Base-by-base conservation (phyloP, 2,888 invertebrate species). In the Eupithecia subumbrata region DNA sequence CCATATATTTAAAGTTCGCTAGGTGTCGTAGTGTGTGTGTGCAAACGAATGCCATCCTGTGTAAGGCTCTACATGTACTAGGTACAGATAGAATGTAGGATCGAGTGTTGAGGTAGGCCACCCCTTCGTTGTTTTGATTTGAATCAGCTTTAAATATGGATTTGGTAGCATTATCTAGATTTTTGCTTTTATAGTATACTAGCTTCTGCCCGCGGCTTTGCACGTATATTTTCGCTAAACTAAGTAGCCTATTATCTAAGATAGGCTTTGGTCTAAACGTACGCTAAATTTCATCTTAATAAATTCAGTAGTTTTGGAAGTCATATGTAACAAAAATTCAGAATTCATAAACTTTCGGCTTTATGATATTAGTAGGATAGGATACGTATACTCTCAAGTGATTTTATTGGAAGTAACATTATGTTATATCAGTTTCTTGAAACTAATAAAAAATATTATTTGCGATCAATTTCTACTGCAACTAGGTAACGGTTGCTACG, bases 1-100 rank as follows among this genome's bases (percentile, higher is more conserved):
- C 72, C 34, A 88, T 84, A 86, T 87, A 91, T 91, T 88, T 89
- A 89, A 88, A 88, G 84, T 87, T 86, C 83, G 81, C 86, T 86
- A 84, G 81, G 76, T 71, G 75, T 72, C 77, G 71, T 73, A 81
- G 86, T 85, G 87, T 87, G 88, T 74, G 86, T 85, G 78, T 83
- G 83, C 83, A 79, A 69, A 69, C 60, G 25, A 43, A 68, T 68
- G 25, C 43, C 68, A 67, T 43, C 68, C 43, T 68, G 43, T 68
- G 30, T 30, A 56, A 16, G 64, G 9, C 18, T 34, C 8, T 34
- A 34, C 64, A 43, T 40, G 68, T 43, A 25, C 68, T 22, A 68
- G n/a, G 12, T 40, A 22, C 25, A 40, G 68, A 43, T 25, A 22
- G 2, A 64, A 22, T 45, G 43, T 22, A 37, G 22, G 40, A 43